Evolutionary conservation across 2,888 invertebrate species (phyloP).

Genomic region (Mythimna impura): DNA sequence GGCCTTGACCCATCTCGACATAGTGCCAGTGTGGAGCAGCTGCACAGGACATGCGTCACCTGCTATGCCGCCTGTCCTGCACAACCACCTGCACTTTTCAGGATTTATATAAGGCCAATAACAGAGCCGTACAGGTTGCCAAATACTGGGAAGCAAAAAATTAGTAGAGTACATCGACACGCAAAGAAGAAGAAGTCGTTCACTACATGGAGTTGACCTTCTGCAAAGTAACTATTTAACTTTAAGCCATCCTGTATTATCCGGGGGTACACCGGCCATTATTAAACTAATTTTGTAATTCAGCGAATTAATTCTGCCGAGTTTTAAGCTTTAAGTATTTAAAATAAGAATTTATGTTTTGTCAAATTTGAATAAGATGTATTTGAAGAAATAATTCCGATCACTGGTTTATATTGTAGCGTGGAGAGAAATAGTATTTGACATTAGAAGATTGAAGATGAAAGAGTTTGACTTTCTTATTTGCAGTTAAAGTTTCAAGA

Average conservation of each 20-base stretch:
- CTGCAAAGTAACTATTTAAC: neutral
- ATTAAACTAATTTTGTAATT: constrained; percentile 65
- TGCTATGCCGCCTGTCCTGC: too few species aligned
- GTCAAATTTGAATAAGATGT: constrained; percentile 21
- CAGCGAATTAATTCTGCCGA: constrained; percentile 61
- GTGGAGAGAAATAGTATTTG: neutral
- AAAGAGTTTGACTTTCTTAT: neutral
- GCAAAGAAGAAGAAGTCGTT: neutral
- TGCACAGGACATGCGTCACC: too few species aligned
- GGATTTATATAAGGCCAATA: too few species aligned
- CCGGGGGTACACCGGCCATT: constrained; percentile 58
- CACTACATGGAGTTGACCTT: neutral
- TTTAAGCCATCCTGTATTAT: constrained; percentile 44
- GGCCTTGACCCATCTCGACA: too few species aligned
- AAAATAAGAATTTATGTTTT: constrained; percentile 49
- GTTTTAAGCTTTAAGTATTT: constrained; percentile 53
- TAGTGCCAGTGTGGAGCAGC: too few species aligned
- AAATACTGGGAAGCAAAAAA: too few species aligned
- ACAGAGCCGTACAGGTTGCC: too few species aligned
- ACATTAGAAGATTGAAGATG: neutral
- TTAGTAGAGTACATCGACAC: too few species aligned
- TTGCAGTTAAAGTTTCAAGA: neutral
- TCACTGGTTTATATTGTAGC: neutral
- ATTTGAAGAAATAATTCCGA: constrained; percentile 8
- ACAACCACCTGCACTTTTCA: too few species aligned